Evolutionary conservation across 2,888 invertebrate species (phyloP).

Genomic region (Diadromus collaris): DNA sequence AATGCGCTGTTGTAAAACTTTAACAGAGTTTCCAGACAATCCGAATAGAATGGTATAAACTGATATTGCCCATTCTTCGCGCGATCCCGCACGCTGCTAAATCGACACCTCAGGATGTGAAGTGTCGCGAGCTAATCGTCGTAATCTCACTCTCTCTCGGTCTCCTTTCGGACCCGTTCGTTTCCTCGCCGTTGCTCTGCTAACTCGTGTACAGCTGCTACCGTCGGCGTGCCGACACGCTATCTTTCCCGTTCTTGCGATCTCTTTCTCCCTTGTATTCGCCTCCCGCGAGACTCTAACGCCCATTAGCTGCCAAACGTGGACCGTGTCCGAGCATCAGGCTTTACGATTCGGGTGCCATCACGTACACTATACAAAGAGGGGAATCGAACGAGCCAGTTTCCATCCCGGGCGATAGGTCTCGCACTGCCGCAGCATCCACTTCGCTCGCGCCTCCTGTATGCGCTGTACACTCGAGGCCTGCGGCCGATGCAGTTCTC

Average conservation of each 20-base stretch:
- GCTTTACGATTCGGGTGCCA: conserved; percentile 73
- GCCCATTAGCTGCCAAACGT: conserved; percentile 65
- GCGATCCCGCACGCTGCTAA: conserved; percentile 64
- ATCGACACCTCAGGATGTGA: conserved; percentile 67
- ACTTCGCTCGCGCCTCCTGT: conserved; percentile 26
- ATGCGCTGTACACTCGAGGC: conserved; percentile 15
- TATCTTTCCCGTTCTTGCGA: conserved; percentile 62
- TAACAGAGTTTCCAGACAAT: conserved; percentile 17
- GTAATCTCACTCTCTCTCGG: conserved; percentile 18
- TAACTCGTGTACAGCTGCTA: conserved; percentile 11
- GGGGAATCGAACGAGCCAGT: conserved; percentile 65
- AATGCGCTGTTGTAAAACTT: conserved; percentile 8
- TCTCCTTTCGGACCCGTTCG: conserved; percentile 15
- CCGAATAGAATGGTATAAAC: conserved; percentile 13
- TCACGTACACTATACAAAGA: conserved; percentile 70
- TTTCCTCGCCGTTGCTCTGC: conserved; percentile 29
- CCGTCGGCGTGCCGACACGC: conserved; percentile 68
- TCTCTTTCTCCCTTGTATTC: conserved; percentile 28
- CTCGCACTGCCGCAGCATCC: conserved; percentile 35
- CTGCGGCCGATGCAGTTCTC: conserved; percentile 31
- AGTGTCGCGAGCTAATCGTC: conserved; percentile 68
- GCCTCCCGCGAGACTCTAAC: conserved; percentile 33
- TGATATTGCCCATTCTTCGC: conserved; percentile 58
- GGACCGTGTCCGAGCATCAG: conserved; percentile 47
- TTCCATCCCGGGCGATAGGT: conserved; percentile 70